Conservation (phyloP, 2,797 vertebrate genomes). For the Apodemus agrarius region DNA sequence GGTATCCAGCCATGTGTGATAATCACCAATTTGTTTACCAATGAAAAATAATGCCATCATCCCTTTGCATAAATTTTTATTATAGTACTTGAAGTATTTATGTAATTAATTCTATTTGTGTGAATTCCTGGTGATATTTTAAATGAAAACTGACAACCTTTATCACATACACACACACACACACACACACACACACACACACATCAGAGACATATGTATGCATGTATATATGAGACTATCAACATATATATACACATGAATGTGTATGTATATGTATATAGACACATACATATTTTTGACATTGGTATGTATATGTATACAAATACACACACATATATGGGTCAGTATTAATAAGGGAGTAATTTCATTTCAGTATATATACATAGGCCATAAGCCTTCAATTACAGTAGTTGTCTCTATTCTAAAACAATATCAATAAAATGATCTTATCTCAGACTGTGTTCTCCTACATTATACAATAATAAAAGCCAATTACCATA, state of each 20-base stretch:
- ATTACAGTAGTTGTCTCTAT: not conserved
- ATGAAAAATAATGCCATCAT: not conserved
- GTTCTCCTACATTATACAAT: not conserved
- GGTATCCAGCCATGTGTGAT: not conserved
- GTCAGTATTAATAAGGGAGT: not conserved
- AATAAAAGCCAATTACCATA: not conserved
- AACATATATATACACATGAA: not conserved
- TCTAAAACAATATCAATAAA: not conserved
- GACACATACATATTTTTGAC: no score
- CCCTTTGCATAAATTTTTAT: not conserved
- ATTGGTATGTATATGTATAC: no score
- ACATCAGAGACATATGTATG: no score
- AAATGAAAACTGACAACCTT: not conserved
- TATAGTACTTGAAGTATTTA: not conserved
- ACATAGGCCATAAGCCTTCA: not conserved
- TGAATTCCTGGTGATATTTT: conserved; percentile 4
- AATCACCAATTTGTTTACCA: not conserved
- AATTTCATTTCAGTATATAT: not conserved
- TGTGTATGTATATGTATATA: not conserved
- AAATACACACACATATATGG: not conserved
- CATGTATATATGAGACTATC: not conserved
- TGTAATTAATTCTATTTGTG: not conserved
- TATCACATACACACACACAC: not conserved
- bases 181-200: no score
- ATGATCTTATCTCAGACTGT: not conserved